Percentiles rank a stretch among this genome's conserved stretches.
phyloP scores from a whole-genome alignment of 2,797 vertebrate genomes.

The Caiman crocodilus region DNA sequence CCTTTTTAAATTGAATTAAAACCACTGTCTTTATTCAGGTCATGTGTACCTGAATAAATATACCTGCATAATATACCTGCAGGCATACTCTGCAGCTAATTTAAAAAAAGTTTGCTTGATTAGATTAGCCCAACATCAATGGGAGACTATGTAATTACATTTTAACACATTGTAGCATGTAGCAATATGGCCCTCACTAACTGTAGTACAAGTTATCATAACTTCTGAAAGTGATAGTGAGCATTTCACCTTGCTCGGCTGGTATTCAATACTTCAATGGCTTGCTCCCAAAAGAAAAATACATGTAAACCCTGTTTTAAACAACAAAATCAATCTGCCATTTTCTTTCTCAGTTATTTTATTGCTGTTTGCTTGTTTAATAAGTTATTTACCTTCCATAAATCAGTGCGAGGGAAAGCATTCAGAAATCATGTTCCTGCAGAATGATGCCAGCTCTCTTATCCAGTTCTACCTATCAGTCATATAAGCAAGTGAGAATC shows the following conservation, averaged over 20 bases:
- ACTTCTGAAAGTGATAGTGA: not conserved
- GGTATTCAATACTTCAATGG: not conserved
- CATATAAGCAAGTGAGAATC: slow-evolving; percentile 7
- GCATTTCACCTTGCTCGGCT: not conserved
- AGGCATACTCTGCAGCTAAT: not conserved
- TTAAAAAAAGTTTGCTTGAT: not conserved
- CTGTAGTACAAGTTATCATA: not conserved
- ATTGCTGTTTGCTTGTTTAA: too few species aligned
- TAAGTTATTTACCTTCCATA: not conserved
- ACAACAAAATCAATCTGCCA: too few species aligned
- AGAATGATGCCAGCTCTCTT: not conserved
- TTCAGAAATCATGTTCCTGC: slow-evolving; percentile 26
- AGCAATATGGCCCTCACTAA: not conserved
- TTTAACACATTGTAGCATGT: not conserved
- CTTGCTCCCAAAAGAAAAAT: not conserved
- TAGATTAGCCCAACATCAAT: not conserved
- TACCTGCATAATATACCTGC: too few species aligned
- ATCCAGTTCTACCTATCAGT: slow-evolving; percentile 43
- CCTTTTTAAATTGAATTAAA: not conserved
- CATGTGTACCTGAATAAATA: too few species aligned
- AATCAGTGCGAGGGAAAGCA: not conserved
- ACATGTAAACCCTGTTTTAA: not conserved
- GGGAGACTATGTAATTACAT: not conserved
- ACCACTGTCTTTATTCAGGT: not conserved
- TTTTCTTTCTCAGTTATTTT: too few species aligned